Base-by-base conservation (phyloP, 2,888 invertebrate species). In the Ophion slaviceki region DNA sequence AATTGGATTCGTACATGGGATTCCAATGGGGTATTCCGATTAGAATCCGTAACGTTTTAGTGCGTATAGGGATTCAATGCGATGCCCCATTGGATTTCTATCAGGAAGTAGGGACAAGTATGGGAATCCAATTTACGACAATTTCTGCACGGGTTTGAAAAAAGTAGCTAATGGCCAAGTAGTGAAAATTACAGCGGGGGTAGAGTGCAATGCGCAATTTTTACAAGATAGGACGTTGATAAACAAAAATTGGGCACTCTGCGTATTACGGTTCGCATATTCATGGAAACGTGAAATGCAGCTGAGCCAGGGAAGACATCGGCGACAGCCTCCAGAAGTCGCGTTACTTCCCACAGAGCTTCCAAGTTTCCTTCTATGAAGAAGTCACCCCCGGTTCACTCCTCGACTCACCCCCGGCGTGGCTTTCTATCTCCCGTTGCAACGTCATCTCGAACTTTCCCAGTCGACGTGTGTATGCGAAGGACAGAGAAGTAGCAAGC, bases 321-420 rank as follows among this genome's bases (percentile, higher is more conserved):
- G 61, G 66, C 20, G 24, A 83, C 64, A 53, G 57, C 57, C 36
- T n/a, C 36, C 36, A 80, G 80, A 80, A 83, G 85, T 83, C 83
- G 68, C 72, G 72, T 80, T 68, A 68, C 77, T 83, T 24, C 72
- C 24, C 68, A 45, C 71, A 72, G 32, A 80, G 68, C 68, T 76
- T 77, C 64, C 67, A 83, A 86, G 82, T 82, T 83, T 86, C 45
- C 70, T 78, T 81, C 75, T 66, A 77, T 64, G 80, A 80, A 77
- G 72, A 86, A 86, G 76, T 86, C 72, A 85, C 82, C 76, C 76
- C n/a, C 59, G 75, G 72, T 76, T 82, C 68, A 75, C 82, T 72
- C 36, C 77, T 80, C 76, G 24, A 45, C 77, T 68, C 64, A 62
- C 53, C 32, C 53, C 47, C 36, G 17, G 24, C 78, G 7, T 59